These are phyloP conservation scores for Xyrauchen texanus DNA, from an alignment of 2,113 vertebrate species.

Conservation along the genomic window DNA sequence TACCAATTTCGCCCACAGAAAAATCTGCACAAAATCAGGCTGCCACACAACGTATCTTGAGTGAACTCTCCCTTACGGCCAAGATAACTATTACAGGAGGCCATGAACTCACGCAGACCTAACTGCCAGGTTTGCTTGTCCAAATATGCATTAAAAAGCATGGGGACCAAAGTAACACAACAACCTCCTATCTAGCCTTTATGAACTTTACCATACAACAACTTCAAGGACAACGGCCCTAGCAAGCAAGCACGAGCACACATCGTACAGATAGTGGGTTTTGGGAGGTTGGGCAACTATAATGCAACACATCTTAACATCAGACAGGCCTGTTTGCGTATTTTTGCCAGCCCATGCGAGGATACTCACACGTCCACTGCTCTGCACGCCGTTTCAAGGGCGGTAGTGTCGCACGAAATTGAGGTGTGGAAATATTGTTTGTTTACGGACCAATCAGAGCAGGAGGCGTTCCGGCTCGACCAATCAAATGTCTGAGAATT, in stretches of 20 bases:
- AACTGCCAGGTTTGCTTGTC: no score
- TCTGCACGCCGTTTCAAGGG: not conserved
- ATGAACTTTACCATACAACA: slow-evolving; percentile 31
- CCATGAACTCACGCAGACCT: not conserved
- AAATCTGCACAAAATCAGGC: no score
- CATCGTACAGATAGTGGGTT: not conserved
- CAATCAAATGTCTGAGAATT: slow-evolving; percentile 27
- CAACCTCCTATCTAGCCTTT: not conserved
- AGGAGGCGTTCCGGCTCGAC: not conserved
- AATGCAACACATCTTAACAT: slow-evolving; percentile 7
- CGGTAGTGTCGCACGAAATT: not conserved
- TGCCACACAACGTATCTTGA: no score
- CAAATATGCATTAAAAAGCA: not conserved
- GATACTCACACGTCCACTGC: slow-evolving; percentile 34
- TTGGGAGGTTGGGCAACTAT: not conserved
- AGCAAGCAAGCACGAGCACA: slow-evolving; percentile 17
- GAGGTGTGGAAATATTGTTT: not conserved
- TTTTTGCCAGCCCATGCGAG: slow-evolving; percentile 24
- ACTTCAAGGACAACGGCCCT: slow-evolving; percentile 19
- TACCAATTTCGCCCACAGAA: no score
- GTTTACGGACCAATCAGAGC: slow-evolving; percentile 38
- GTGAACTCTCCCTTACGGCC: no score
- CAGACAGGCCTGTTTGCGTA: not conserved
- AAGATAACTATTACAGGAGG: no score
- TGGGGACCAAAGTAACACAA: not conserved